Evolutionary conservation across 2,888 invertebrate genomes (phyloP).

Genomic region (Ophion obscuratus): DNA sequence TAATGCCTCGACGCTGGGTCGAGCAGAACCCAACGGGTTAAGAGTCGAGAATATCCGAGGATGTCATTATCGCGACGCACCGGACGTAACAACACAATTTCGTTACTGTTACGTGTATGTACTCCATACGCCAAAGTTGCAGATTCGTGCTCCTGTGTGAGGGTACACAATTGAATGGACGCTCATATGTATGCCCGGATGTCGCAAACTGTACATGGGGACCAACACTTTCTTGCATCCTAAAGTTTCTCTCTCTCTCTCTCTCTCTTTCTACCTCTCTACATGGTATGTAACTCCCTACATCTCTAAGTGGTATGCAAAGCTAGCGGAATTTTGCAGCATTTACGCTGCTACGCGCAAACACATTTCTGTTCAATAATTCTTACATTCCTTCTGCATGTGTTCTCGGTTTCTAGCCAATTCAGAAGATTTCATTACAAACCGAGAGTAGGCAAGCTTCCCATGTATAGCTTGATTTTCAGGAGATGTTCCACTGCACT

Average conservation of each 20-base stretch:
- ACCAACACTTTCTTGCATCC: constrained; percentile 62
- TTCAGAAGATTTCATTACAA: neutral
- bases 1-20: constrained; percentile 5
- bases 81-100: constrained; percentile 66
- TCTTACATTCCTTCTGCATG: neutral
- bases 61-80: constrained; percentile 67
- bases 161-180: constrained; percentile 17
- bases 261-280: neutral
- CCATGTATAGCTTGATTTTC: neutral
- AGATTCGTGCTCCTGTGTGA: neutral
- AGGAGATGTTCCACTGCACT: too few species aligned
- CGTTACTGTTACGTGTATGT: constrained; percentile 60
- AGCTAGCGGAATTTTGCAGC: constrained; percentile 64
- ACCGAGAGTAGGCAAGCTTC: neutral
- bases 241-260: neutral
- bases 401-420: neutral
- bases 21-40: constrained; percentile 9
- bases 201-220: neutral
- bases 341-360: constrained; percentile 43
- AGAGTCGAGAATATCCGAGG: constrained; percentile 59
- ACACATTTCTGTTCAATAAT: neutral
- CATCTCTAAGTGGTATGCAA: neutral
- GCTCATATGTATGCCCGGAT: neutral
- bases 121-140: constrained; percentile 2
- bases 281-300: neutral